Evolutionary conservation across 1,140 invertebrate species (phyloP).

Genomic region (Drosophila carrolli): DNA sequence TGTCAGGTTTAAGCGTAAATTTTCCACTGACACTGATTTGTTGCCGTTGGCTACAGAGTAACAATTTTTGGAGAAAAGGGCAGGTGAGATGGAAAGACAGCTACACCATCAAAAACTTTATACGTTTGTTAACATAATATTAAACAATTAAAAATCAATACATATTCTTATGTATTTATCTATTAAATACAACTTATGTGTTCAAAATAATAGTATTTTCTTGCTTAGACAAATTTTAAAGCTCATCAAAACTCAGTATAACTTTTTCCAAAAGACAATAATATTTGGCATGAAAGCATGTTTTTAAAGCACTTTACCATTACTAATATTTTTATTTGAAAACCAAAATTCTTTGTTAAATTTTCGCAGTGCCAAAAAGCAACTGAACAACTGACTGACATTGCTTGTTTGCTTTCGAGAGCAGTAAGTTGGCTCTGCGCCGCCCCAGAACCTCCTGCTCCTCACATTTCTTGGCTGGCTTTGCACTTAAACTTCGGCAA

Average conservation of each 20-base stretch:
- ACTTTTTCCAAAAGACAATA: too few species aligned
- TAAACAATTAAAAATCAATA: too few species aligned
- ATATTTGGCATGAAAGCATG: too few species aligned
- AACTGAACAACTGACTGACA: slow-evolving; percentile 41
- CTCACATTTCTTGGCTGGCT: slow-evolving; percentile 17
- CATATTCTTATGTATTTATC: too few species aligned
- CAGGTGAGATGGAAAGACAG: background rate
- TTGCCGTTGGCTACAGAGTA: slow-evolving; percentile 22
- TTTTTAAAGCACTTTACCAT: too few species aligned
- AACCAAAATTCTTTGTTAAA: too few species aligned
- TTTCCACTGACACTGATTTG: slow-evolving; percentile 69
- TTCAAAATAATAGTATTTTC: too few species aligned
- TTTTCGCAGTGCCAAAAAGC: slow-evolving; percentile 15
- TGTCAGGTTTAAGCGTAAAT: slow-evolving; percentile 53
- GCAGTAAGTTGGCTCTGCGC: slow-evolving; percentile 12
- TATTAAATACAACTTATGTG: too few species aligned
- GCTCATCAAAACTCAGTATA: too few species aligned
- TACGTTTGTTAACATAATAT: too few species aligned
- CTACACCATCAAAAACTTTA: background rate
- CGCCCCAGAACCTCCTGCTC: background rate
- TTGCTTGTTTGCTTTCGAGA: slow-evolving; percentile 50
- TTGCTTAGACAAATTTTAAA: too few species aligned
- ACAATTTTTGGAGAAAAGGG: background rate
- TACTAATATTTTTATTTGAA: too few species aligned
- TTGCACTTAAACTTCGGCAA: slow-evolving; percentile 46